Evolutionary conservation across 1,140 invertebrate species (phyloP).

Genomic region (Mesaphorura yosii): DNA sequence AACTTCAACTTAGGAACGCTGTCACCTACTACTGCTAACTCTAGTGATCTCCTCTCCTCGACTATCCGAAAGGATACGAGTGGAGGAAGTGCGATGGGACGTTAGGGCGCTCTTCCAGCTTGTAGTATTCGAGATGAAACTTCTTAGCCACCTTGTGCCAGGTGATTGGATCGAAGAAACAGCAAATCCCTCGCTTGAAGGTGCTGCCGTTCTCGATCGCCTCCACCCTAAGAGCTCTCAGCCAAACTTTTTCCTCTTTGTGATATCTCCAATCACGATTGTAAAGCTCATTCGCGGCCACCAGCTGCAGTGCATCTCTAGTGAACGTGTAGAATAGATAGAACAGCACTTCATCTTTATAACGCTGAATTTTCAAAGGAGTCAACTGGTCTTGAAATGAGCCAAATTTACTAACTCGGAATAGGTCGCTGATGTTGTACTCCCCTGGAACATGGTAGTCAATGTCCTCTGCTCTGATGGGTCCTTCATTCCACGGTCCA

Average conservation of each 20-base stretch:
- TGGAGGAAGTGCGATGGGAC: constrained; percentile 33
- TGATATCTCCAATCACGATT: constrained; percentile 98
- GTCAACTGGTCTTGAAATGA: constrained; percentile 73
- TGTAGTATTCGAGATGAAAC: constrained; percentile 94
- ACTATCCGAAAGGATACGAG: constrained; percentile 20
- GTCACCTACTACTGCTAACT: no score
- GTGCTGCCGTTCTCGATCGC: constrained; percentile 85
- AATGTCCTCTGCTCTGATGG: constrained; percentile 95
- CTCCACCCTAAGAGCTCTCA: constrained; percentile 84
- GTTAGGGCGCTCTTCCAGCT: constrained; percentile 76
- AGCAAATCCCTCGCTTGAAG: constrained; percentile 96
- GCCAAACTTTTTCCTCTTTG: constrained; percentile 97
- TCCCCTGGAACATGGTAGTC: constrained; percentile 97
- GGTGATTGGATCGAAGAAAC: constrained; percentile 94
- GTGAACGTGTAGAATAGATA: constrained; percentile 99
- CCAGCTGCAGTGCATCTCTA: constrained; percentile 89
- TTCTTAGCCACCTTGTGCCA: constrained; percentile 94
- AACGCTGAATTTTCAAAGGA: constrained; percentile 85
- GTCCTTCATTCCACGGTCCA: constrained; percentile 93
- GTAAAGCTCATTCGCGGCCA: constrained; percentile 47
- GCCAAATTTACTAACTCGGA: constrained; percentile 37
- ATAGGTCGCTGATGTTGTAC: constrained; percentile 76
- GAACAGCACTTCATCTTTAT: constrained; percentile 97
- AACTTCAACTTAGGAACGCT: no score
- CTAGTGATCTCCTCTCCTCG: no score